These are phyloP conservation scores for Pantherophis guttatus DNA, from an alignment of 2,113 vertebrate species.

Conservation along the genomic window DNA sequence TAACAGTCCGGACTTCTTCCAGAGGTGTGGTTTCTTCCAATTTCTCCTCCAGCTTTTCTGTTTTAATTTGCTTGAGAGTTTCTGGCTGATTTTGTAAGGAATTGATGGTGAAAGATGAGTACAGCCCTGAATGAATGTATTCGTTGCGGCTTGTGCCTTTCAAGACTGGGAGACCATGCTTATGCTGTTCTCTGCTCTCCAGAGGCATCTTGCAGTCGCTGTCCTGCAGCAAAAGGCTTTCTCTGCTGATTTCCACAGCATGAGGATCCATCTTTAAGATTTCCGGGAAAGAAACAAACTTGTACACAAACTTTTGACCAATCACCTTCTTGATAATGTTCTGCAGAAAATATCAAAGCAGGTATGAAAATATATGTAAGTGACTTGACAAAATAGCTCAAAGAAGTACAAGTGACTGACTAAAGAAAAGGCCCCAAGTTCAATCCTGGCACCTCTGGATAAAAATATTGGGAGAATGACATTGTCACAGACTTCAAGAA, in stretches of 20 bases:
- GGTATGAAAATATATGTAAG: slow-evolving; percentile 12
- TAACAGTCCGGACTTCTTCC: slow-evolving; percentile 89
- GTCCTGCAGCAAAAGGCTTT: slow-evolving; percentile 81
- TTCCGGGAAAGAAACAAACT: slow-evolving; percentile 96
- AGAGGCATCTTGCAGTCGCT: slow-evolving; percentile 73
- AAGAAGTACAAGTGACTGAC: background rate
- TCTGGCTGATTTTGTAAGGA: slow-evolving; percentile 85
- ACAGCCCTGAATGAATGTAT: slow-evolving; percentile 89
- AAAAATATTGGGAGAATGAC: background rate
- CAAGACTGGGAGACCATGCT: slow-evolving; percentile 77
- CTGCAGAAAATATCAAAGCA: slow-evolving; percentile 71
- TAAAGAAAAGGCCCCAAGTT: no score
- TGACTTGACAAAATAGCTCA: background rate
- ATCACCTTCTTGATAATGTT: slow-evolving; percentile 99
- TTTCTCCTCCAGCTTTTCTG: slow-evolving; percentile 78
- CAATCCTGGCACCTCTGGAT: background rate
- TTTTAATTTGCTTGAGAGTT: slow-evolving; percentile 84
- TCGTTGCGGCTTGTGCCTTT: slow-evolving; percentile 83
- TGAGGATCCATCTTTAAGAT: slow-evolving; percentile 95
- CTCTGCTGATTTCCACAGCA: slow-evolving; percentile 83
- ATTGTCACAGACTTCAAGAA: background rate
- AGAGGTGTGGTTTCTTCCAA: slow-evolving; percentile 66
- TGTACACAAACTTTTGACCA: slow-evolving; percentile 96
- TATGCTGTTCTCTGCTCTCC: slow-evolving; percentile 76
- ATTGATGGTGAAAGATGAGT: slow-evolving; percentile 90